Percentiles rank a stretch among this genome's conserved stretches.
These are phyloP conservation scores for Apostichopus japonicus DNA, from an alignment of 35 echinoderm and acorn worm species.

Conservation along the genomic window DNA sequence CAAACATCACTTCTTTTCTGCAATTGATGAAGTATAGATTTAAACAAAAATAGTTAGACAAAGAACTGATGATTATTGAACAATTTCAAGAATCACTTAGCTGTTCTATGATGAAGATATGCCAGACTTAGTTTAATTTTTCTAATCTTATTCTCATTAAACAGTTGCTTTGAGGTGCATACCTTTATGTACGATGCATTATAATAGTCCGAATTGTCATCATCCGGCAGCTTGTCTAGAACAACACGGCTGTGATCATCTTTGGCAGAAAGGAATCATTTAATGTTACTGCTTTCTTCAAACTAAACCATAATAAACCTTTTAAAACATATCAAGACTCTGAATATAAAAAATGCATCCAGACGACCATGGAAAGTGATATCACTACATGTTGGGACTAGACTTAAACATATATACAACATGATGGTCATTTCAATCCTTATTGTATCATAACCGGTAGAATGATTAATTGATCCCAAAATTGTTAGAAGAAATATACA, in stretches of 20 bases:
- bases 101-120: too few species aligned
- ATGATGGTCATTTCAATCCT: not conserved
- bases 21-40: too few species aligned
- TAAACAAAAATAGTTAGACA: too few species aligned
- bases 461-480: too few species aligned
- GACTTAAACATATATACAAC: too few species aligned
- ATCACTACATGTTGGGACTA: too few species aligned
- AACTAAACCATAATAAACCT: not conserved
- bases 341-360: not conserved
- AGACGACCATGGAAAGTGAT: not conserved
- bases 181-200: constrained; percentile 75
- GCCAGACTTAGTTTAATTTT: too few species aligned
- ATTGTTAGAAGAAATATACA: too few species aligned
- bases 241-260: constrained; percentile 70
- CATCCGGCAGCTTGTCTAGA: constrained; percentile 44
- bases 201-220: constrained; percentile 59
- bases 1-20: too few species aligned
- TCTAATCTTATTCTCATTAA: too few species aligned
- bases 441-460: not conserved
- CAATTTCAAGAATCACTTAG: too few species aligned
- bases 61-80: too few species aligned
- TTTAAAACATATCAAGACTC: not conserved
- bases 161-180: not conserved
- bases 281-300: not conserved
- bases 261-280: not conserved